Conservation (phyloP, 2,113 vertebrate species). For the Corythaixoides concolor region DNA sequence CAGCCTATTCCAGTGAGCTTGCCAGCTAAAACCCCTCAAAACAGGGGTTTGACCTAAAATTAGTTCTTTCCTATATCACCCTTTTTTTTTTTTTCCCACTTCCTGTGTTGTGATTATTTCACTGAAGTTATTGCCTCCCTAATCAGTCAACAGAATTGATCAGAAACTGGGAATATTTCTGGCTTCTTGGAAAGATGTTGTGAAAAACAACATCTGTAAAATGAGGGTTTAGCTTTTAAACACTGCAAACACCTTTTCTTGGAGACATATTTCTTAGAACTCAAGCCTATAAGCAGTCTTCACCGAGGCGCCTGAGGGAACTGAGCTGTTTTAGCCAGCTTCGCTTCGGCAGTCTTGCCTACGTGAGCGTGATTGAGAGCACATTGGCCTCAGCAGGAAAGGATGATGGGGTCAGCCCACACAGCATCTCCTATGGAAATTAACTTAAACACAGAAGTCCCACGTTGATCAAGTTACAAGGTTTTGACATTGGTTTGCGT, state of each 20-base stretch:
- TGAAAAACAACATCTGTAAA: not conserved
- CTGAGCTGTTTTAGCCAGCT: not conserved
- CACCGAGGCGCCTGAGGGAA: not conserved
- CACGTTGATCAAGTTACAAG: rapidly evolving
- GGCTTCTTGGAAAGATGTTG: rapidly evolving
- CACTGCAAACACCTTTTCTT: not conserved
- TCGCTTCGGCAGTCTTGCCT: not conserved
- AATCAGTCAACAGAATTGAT: not conserved
- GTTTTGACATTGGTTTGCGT: not conserved
- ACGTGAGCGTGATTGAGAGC: rapidly evolving
- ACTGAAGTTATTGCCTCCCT: not conserved
- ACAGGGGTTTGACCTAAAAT: not conserved
- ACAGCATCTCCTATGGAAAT: not conserved
- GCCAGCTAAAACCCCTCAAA: not conserved
- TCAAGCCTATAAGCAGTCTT: not conserved
- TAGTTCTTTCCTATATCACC: not conserved
- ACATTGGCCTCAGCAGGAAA: rapidly evolving
- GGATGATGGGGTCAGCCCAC: not conserved
- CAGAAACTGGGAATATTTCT: not conserved
- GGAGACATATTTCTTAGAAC: not conserved
- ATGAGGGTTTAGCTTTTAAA: not conserved
- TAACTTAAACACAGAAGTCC: not conserved
- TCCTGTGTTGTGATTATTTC: not conserved
- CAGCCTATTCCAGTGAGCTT: not conserved
- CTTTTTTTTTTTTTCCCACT: rapidly evolving